Base-by-base conservation (phyloP, 2,888 invertebrate species). In the Hymenopus coronatus region DNA sequence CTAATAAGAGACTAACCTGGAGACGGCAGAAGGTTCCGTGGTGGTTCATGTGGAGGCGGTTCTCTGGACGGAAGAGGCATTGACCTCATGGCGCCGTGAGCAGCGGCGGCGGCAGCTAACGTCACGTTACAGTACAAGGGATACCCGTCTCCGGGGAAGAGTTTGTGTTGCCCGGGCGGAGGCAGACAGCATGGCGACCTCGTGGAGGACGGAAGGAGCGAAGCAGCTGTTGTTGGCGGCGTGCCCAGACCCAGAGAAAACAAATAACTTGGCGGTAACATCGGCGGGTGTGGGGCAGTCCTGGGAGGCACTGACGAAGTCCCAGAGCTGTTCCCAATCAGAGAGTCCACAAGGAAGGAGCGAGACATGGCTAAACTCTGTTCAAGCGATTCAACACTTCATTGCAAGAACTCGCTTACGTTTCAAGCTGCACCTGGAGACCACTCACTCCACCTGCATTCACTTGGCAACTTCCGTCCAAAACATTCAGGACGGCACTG, bases 281-380 rank as follows among this genome's bases (percentile, higher is more conserved):
- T 40, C 82, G 90, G 89, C 85, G 90, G 88, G 14, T 90, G 82
- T 27, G 90, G 88, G 30, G 88, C 90, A 25, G 86, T 87, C 40
- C 88, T 85, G 33, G 94, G 94, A 1, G 93, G 93, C 1, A 94
- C 94, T 0, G 92, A 93, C 0, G 93, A 92, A 91, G 95, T 95
- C 84, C 95, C 94, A 89, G 95, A 91, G 88, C 92, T 95, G 92
- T 94, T 95, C 94, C 95, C 96, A 91, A 97, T 96, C 89, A 97
- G 93, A 88, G 97, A 96, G 92, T 97, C 97, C 92, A 97, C 97
- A 89, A 97, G 93, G 92, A 97, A 97, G 91, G 97, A 97, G 91
- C 97, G 95, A 90, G 97, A 97, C 97, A 97, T 97, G 54, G 20
- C 14, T 70, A 20, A 25, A 25, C 54, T 70, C 4, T 20, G 54